Conservation (phyloP, 1,140 invertebrate genomes). For the Nephotettix cincticeps region DNA sequence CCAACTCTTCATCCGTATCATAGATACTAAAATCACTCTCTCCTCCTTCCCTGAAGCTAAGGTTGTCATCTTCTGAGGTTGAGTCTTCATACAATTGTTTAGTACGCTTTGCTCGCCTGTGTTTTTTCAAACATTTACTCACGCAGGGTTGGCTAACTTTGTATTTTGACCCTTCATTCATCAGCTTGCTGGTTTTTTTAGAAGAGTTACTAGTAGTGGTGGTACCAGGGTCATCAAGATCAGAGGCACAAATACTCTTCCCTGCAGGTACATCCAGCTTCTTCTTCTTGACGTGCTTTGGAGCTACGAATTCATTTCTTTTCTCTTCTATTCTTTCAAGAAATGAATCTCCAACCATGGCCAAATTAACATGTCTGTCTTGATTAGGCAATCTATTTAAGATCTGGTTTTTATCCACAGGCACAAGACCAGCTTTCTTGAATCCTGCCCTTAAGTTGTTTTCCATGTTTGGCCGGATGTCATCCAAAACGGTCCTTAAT, state of each 20-base stretch:
- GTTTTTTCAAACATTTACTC: not conserved
- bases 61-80: not conserved
- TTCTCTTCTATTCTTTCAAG: not conserved
- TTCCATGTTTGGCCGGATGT: constrained; percentile 9
- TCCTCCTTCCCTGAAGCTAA: too few species aligned
- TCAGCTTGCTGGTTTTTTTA: too few species aligned
- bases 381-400: not conserved
- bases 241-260: constrained; percentile 2
- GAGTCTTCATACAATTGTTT: not conserved
- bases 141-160: not conserved
- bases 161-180: not conserved
- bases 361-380: not conserved
- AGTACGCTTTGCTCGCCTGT: not conserved
- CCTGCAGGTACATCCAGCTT: constrained; percentile 13
- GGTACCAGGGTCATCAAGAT: not conserved
- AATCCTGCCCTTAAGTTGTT: constrained; percentile 33
- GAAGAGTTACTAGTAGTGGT: too few species aligned
- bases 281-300: not conserved
- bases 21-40: not conserved
- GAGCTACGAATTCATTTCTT: not conserved
- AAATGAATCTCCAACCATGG: constrained; percentile 15
- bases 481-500: constrained; percentile 19
- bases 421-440: constrained; percentile 31
- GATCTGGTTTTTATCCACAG: not conserved
- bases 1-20: not conserved